Conservation (phyloP, 1,140 invertebrate species). For the Drosophila gunungcola region DNA sequence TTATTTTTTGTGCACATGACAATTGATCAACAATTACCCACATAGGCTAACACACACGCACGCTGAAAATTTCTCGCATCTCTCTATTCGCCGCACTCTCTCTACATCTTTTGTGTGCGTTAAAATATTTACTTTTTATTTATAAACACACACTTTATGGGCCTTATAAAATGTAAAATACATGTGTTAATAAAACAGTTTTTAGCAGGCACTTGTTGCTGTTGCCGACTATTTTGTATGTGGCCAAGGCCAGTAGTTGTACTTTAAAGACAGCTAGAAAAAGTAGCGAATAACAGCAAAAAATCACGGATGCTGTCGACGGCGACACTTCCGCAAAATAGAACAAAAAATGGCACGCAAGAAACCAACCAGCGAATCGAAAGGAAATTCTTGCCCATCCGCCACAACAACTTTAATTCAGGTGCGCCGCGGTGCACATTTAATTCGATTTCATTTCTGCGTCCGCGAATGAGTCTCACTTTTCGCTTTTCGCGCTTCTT, state of each 20-base stretch:
- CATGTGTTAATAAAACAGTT: constrained; percentile 59
- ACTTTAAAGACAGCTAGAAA: constrained; percentile 18
- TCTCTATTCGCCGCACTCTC: constrained; percentile 3
- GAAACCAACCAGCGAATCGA: constrained; percentile 49
- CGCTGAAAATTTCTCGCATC: constrained; percentile 9
- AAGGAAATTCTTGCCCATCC: constrained; percentile 59
- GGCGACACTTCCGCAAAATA: constrained; percentile 25
- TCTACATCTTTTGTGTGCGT: constrained; percentile 20
- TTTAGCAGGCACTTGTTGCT: constrained; percentile 42
- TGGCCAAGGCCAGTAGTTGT: constrained; percentile 26
- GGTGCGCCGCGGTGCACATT: constrained; percentile 34
- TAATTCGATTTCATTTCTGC: constrained; percentile 26
- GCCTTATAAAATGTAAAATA: constrained; percentile 68
- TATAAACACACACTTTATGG: constrained; percentile 74
- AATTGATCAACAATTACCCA: constrained; percentile 69
- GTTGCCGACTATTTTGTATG: constrained; percentile 13
- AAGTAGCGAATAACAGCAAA: constrained; percentile 2
- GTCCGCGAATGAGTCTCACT: constrained; percentile 20
- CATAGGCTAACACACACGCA: constrained; percentile 33
- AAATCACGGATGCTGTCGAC: constrained; percentile 29
- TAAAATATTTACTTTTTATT: constrained; percentile 77
- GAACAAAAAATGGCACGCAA: constrained; percentile 35
- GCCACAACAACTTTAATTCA: constrained; percentile 31
- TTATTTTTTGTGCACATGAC: constrained; percentile 57
- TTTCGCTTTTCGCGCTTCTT: constrained; percentile 25